Conservation (phyloP, 2,113 vertebrate genomes). For the Arizona elegans region DNA sequence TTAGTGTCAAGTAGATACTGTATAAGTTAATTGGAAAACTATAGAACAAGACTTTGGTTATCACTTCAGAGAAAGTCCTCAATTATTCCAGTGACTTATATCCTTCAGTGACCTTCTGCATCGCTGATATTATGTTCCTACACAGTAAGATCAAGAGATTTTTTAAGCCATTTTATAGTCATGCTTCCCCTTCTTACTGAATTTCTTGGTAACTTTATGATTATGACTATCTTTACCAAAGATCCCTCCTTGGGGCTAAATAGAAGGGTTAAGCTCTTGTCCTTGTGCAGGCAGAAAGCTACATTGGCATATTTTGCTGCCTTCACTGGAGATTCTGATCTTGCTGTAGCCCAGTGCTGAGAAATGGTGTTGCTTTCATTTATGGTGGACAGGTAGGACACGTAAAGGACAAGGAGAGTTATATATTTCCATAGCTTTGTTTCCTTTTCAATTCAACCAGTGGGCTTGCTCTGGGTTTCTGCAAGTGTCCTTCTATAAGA, state of each 20-base stretch:
- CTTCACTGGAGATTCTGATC: background rate
- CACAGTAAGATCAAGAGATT: background rate
- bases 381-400: background rate
- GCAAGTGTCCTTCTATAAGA: background rate
- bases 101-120: background rate
- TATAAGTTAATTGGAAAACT: background rate
- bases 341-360: background rate
- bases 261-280: background rate
- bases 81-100: background rate
- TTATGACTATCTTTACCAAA: background rate
- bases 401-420: background rate
- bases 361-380: background rate
- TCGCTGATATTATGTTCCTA: background rate
- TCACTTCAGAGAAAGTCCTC: background rate
- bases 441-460: background rate
- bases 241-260: background rate
- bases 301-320: background rate
- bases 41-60: background rate
- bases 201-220: background rate
- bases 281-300: background rate
- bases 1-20: background rate
- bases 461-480: background rate
- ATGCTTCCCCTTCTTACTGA: background rate
- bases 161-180: background rate
- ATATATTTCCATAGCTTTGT: background rate